Evolutionary conservation across 2,888 invertebrate species (phyloP).

Genomic region (Cerastoderma edule): DNA sequence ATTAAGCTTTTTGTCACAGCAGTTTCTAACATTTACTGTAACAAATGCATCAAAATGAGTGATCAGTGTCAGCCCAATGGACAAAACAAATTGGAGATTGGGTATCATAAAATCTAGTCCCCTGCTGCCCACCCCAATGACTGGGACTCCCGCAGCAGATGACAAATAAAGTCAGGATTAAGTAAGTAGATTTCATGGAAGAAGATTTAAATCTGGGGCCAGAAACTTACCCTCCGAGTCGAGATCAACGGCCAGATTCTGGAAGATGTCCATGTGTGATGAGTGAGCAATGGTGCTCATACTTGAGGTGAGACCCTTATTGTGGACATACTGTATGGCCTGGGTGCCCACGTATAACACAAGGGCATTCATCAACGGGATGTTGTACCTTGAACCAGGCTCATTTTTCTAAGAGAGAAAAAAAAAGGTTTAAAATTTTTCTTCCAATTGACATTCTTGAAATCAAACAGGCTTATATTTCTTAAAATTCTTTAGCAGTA

Average conservation of each 20-base stretch:
- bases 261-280: slow-evolving; percentile 99
- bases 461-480: not conserved
- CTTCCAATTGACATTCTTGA: not conserved
- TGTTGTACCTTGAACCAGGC: slow-evolving; percentile 96
- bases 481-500: not conserved
- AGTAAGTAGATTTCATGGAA: no score
- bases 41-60: no score
- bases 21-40: no score
- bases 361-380: slow-evolving; percentile 97
- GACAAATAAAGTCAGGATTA: no score
- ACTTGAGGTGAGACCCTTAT: slow-evolving; percentile 95
- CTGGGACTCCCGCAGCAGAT: no score
- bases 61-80: no score
- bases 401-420: slow-evolving; percentile 83
- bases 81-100: no score
- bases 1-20: no score
- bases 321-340: slow-evolving; percentile 95
- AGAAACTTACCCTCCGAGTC: slow-evolving; percentile 99
- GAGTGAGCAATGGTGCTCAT: slow-evolving; percentile 98
- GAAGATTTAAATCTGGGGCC: no score
- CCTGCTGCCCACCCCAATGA: no score
- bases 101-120: no score
- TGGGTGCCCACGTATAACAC: slow-evolving; percentile 99
- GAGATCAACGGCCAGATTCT: slow-evolving; percentile 98
- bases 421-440: not conserved